Conservation (phyloP, 2,113 vertebrate genomes). For the Alligator sinensis region DNA sequence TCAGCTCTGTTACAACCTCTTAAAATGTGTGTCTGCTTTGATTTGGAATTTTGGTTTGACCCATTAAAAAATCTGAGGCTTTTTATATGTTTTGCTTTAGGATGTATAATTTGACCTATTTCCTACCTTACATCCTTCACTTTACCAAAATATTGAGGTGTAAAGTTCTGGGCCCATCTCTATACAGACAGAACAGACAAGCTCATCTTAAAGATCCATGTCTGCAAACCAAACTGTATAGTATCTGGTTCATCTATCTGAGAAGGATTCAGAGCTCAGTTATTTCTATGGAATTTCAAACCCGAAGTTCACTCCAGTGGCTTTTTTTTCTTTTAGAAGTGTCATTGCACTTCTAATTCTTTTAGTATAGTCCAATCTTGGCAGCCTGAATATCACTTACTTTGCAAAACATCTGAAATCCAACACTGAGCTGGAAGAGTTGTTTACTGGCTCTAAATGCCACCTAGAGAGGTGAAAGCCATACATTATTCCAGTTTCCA, state of each 20-base stretch:
- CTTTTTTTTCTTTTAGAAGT: neutral
- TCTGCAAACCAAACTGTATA: neutral
- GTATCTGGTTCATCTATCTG: neutral
- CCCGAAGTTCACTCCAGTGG: rapidly evolving
- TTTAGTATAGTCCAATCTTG: neutral
- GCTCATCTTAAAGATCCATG: neutral
- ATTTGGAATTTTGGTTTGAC: neutral
- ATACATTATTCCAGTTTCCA: neutral
- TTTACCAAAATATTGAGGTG: neutral
- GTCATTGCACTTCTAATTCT: rapidly evolving
- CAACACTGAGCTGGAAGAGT: neutral
- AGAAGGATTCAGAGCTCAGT: neutral
- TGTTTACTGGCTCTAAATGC: constrained; percentile 23
- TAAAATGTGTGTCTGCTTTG: rapidly evolving
- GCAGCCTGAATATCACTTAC: constrained; percentile 25
- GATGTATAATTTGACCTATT: neutral
- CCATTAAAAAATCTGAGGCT: neutral
- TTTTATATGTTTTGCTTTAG: neutral
- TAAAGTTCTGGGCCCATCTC: neutral
- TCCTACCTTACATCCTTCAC: neutral
- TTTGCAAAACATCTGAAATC: constrained; percentile 52
- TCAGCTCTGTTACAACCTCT: neutral
- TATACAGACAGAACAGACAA: neutral
- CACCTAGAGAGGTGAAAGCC: neutral
- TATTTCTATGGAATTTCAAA: neutral